Evolutionary conservation across 2,888 invertebrate species (phyloP).

Genomic region (Pterobdella sp.): DNA sequence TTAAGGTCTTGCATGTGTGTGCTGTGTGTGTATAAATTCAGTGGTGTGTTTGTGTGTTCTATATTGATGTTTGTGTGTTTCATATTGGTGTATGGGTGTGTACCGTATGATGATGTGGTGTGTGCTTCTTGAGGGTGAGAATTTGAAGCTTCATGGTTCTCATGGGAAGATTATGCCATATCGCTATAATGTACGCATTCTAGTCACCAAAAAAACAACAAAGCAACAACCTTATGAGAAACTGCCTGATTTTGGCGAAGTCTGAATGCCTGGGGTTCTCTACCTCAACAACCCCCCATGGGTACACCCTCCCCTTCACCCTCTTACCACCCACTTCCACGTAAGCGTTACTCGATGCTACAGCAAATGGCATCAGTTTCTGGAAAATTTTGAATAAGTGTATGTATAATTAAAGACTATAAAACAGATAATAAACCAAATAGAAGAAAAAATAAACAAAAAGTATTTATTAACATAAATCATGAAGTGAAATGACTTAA

Average conservation of each 20-base stretch:
- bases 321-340: slow-evolving; percentile 66
- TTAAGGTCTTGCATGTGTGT: slow-evolving; percentile 41
- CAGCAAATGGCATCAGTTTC: slow-evolving; percentile 83
- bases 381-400: slow-evolving; percentile 33
- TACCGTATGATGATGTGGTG: neutral
- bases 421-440: too few relatives aligned
- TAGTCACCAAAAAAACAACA: neutral
- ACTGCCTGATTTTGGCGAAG: slow-evolving; percentile 79
- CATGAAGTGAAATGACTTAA: too few relatives aligned
- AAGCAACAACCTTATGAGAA: neutral
- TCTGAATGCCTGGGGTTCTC: slow-evolving; percentile 97
- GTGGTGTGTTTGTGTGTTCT: neutral
- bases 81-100: neutral
- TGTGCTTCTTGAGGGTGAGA: neutral
- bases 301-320: slow-evolving; percentile 86
- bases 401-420: too few relatives aligned
- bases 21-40: slow-evolving; percentile 25
- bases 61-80: neutral
- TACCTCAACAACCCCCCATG: slow-evolving; percentile 96
- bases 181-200: neutral
- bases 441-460: too few relatives aligned
- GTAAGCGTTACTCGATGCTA: slow-evolving; percentile 55
- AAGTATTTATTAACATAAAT: too few relatives aligned
- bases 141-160: neutral
- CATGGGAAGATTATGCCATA: neutral